These are phyloP conservation scores for Agrotis clavis DNA, from an alignment of 2,888 invertebrate genomes.

Conservation along the genomic window DNA sequence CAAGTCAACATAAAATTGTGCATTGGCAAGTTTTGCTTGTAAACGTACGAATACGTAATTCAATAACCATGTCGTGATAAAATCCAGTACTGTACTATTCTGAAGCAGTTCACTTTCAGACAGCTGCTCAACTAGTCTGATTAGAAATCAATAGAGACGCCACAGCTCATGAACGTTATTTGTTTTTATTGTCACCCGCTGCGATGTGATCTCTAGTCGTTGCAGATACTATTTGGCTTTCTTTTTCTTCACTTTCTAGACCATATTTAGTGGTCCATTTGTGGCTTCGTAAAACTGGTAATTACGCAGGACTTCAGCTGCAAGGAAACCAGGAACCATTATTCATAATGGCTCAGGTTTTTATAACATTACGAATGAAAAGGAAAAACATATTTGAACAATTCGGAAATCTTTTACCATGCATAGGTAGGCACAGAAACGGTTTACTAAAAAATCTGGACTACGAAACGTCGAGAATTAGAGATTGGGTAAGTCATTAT, in stretches of 20 bases:
- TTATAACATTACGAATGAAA: too few species aligned
- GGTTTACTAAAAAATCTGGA: neutral
- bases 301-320: neutral
- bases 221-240: constrained; percentile 38
- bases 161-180: constrained; percentile 49
- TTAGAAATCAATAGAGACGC: constrained; percentile 66
- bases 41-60: constrained; percentile 19
- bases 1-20: constrained; percentile 21
- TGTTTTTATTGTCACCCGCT: constrained; percentile 65
- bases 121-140: constrained; percentile 57
- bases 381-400: neutral
- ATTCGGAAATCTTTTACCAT: neutral
- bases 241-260: constrained; percentile 19
- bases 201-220: constrained; percentile 48
- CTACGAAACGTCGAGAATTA: neutral
- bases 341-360: neutral
- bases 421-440: neutral
- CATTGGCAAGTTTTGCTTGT: constrained; percentile 23
- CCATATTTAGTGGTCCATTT: too few species aligned
- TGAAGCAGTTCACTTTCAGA: constrained; percentile 31
- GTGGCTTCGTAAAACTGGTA: too few species aligned
- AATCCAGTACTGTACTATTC: constrained; percentile 43
- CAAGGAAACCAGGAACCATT: neutral
- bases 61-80: constrained; percentile 25
- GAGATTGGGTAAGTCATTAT: constrained; percentile 1